A percentile compares a stretch with the other conserved stretches of the same genome.
These are phyloP conservation scores for Anolis apletophallus DNA, from an alignment of 2,797 vertebrate genomes.

Conservation along the genomic window DNA sequence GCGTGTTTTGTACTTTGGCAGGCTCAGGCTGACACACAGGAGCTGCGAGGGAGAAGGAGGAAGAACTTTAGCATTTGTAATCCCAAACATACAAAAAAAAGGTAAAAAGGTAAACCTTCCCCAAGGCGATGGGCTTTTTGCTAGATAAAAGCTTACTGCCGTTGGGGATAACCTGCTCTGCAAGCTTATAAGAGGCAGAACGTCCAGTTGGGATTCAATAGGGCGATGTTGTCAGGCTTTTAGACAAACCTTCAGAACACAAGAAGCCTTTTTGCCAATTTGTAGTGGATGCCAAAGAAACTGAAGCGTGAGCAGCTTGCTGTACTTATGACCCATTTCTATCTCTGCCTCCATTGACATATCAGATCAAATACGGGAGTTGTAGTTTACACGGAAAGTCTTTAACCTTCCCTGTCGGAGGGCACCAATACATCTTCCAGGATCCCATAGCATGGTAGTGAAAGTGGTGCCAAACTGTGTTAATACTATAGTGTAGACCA, in stretches of 20 bases:
- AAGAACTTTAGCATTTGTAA: background rate
- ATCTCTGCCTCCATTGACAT: no score
- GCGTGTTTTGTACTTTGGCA: conserved; percentile 58
- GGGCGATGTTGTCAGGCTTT: background rate
- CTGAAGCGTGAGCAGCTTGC: background rate
- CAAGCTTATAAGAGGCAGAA: background rate
- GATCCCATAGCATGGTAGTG: no score
- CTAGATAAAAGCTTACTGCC: background rate
- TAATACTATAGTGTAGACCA: no score
- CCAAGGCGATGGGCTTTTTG: conserved; percentile 19
- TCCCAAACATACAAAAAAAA: conserved; percentile 27
- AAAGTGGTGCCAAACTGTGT: no score
- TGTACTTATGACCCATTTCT: no score
- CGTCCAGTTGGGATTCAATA: background rate
- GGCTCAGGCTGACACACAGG: conserved; percentile 45
- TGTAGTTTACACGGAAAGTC: no score
- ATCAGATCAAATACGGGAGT: no score
- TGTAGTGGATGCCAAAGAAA: background rate
- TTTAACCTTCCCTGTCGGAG: no score
- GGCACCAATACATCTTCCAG: no score
- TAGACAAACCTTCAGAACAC: background rate
- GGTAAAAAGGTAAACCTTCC: conserved; percentile 36
- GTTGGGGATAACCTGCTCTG: conserved; percentile 19
- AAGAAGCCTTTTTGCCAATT: background rate
- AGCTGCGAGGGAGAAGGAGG: conserved; percentile 47